Evolutionary conservation across 2,888 invertebrate species (phyloP), one percentile per base, ranked within the genome.

Genomic region (Xylocampa areola): DNA sequence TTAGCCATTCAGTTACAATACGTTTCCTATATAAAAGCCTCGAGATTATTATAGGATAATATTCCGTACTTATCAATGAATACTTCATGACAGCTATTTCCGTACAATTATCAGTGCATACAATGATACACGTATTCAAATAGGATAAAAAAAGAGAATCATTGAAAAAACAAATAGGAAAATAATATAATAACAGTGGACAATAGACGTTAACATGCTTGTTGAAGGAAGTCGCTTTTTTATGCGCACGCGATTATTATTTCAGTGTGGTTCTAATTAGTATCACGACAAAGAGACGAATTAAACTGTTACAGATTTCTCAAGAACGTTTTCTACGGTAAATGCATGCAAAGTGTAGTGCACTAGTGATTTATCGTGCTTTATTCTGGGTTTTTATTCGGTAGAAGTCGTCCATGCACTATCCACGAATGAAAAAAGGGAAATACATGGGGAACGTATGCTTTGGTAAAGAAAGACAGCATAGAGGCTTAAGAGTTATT

Each of bases 131-230:
- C 16, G n/a, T 30, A 45, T 55, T 11, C 27, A 33, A 17, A 47
- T 11, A 36, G 14, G 37, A 45, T 53, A 53, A 66, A 61, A 61
- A 66, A 47, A n/a, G 4, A 19, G n/a, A 7, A 43, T 23, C 30
- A 61, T 39, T 67, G 17, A 40, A 43, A 17, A 16, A 47, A 61
- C 50, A 45, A 62, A 53, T 47, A 44, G 49, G 44, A 53, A 55
- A 53, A 50, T 55, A 33, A 53, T 58, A 40, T 58, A 61, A 66
- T 61, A 54, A 65, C 54, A 51, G 54, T 59, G 55, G 67, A 70
- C 68, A 67, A 55, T 60, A 52, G 40, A 44, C 32, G 23, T 30
- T 23, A 47, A 30, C 33, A 19, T 37, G 35, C 19, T 23, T 14
- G 49, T 49, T 49, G 35, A 54, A 54, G 14, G 33, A 14, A 36